Conservation (phyloP, 1,140 invertebrate species). For the Macrobrachium rosenbergii region DNA sequence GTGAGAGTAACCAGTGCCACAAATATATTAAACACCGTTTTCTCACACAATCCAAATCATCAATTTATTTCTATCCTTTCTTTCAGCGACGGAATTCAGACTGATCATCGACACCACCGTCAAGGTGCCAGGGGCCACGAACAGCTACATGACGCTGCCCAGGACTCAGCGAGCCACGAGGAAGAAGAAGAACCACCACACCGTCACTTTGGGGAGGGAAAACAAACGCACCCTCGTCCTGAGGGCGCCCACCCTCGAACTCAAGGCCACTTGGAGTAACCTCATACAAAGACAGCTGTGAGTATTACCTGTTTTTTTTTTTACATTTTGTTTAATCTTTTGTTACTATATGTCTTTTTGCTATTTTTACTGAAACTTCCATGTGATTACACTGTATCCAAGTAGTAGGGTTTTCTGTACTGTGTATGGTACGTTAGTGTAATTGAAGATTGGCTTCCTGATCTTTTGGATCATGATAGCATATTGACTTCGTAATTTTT, state of each 20-base stretch:
- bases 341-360: too few relatives aligned
- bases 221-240: conserved; percentile 79
- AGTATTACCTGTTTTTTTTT: conserved; percentile 69
- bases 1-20: background rate
- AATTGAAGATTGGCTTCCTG: too few relatives aligned
- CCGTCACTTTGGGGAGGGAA: conserved; percentile 5
- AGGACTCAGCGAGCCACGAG: background rate
- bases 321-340: background rate
- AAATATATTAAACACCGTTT: background rate
- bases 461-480: too few relatives aligned
- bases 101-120: conserved; percentile 43
- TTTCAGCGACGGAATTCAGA: conserved; percentile 42
- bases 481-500: too few relatives aligned
- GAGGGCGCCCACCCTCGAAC: conserved; percentile 82
- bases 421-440: too few relatives aligned
- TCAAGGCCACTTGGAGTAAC: conserved; percentile 91
- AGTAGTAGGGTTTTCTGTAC: too few relatives aligned
- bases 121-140: conserved; percentile 8
- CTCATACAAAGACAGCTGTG: conserved; percentile 89
- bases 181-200: background rate
- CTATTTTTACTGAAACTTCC: too few relatives aligned
- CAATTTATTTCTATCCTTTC: background rate
- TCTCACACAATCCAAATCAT: background rate
- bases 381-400: too few relatives aligned
- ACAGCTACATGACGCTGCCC: conserved; percentile 34